Percentiles rank a stretch among this genome's conserved stretches.
Conservation (phyloP, 1,140 invertebrate species). For the Globodera rostochiensis region DNA sequence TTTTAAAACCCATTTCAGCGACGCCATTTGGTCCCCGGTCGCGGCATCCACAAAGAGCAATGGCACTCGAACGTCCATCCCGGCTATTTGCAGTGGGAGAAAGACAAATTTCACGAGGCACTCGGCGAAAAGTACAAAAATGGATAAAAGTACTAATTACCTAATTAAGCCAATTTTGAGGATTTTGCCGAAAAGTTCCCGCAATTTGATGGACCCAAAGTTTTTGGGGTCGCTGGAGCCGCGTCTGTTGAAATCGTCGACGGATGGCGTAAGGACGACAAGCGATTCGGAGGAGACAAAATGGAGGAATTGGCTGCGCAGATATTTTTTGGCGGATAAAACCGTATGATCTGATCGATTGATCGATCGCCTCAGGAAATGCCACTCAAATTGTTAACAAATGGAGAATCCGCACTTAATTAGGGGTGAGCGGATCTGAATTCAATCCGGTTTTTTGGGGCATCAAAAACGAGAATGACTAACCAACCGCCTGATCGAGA, state of each 20-base stretch:
- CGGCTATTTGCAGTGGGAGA: not conserved
- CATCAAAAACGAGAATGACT: no score
- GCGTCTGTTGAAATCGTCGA: not conserved
- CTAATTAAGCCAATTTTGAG: not conserved
- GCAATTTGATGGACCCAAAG: not conserved
- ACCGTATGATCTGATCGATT: no score
- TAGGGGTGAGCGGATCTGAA: no score
- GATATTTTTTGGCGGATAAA: not conserved
- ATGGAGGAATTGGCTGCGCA: not conserved
- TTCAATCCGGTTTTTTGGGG: no score
- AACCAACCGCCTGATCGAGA: no score
- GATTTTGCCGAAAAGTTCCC: not conserved
- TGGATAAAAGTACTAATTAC: no score
- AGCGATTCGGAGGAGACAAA: not conserved
- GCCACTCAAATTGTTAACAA: no score
- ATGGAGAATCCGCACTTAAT: no score
- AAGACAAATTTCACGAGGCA: not conserved
- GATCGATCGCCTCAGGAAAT: no score
- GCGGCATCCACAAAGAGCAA: not conserved
- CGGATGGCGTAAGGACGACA: not conserved
- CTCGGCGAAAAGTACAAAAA: not conserved
- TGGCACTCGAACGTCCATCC: not conserved
- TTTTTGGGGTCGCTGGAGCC: not conserved
- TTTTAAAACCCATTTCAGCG: not conserved
- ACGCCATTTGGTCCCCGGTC: not conserved